Base-by-base conservation (phyloP, 2,113 vertebrate species). In the Sturnus vulgaris region DNA sequence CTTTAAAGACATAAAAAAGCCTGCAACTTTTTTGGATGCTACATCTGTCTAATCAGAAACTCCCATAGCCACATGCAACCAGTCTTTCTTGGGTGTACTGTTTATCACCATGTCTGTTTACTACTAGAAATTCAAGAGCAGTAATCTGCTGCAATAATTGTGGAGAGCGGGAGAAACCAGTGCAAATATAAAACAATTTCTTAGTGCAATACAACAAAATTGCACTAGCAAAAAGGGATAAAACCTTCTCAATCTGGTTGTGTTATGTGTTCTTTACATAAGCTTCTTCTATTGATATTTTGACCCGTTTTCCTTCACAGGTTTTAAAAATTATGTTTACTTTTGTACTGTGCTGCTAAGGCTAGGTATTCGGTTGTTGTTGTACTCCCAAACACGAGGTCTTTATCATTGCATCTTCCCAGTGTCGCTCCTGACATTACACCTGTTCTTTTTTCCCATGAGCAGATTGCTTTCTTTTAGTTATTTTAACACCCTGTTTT, bases 391-490 rank as follows among this genome's bases (percentile, higher is more conserved):
- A 50, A 80, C 5, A 21, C 2, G 7, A 76, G 7, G 14, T 28
- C 17, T 77, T 28, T 52, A 49, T 30, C 27, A 47, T 17, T 69
- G 33, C 37, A 57, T 35, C 10, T 93, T 87, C 27, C 35, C 46
- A 61, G 24, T 20, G 42, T 7, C 0, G 0, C 28, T 83, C 27
- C n/a, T 50, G 80, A 64, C 20, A 10, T 10, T 40, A 31, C 6
- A 13, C 15, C 53, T 40, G 10, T n/a, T 68, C 40, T 49, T 59
- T 59, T 23, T 42, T 56, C 28, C 28, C 6, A 1, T 23, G 7
- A 80, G 28, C 28, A 53, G 42, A 57, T 35, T 12, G 27, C 18
- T 47, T 85, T 57, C 35, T 80, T 77, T 71, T 69, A 83, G 37
- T 21, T 60, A 35, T 35, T 90, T 78, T 61, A 79, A 55, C 30